Base-by-base conservation (phyloP, 2,797 vertebrate genomes). In the Pseudotriccus pelzelni region DNA sequence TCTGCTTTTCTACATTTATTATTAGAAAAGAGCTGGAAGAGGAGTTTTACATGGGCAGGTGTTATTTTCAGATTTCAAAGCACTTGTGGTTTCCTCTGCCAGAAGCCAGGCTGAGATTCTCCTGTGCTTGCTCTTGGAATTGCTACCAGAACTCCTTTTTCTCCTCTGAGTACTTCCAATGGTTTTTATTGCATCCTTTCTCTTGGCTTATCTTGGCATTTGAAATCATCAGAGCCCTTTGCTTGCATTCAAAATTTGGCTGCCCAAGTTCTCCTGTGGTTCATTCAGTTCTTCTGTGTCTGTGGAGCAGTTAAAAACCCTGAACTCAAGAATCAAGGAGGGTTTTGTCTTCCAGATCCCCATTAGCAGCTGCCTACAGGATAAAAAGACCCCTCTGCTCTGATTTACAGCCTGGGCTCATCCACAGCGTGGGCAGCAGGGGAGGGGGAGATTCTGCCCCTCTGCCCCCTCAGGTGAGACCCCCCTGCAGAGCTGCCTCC, bases 81-180 rank as follows among this genome's bases (percentile, higher is more conserved):
- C 50, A 55, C 3, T 1, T 14, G 30, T 7, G 2, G 60, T 84
- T 92, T 92, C 89, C 76, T 90, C 75, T 14, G 8, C 41, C 50
- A 90, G 87, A 63, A 94, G 41, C 72, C 83, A 84, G 63, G 72
- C 75, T 66, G 23, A 56, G 76, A 22, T 89, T 66, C 74, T 95
- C 78, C 79, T 84, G 16, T 84, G 36, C 34, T 89, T 88, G 67
- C 74, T 89, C 66, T 85, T 72, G 10, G 59, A 79, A 84, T 70
- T 84, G 9, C 58, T 59, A 28, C 78, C 90, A 95, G 12, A 81
- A 74, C 43, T 67, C 62, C 62, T 74, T 88, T 83, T 39, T 89
- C 66, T 93, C 56, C 41, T 78, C 60, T 92, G 68, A 47, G 20
- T 78, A 16, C 66, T 92, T 92, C 50, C 62, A 74, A 0, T 39